A percentile compares a stretch with the other conserved stretches of the same genome.
Evolutionary conservation across 92 coral and sea anemone genomes (phyloP).

Genomic region (Meandrina meandrites): DNA sequence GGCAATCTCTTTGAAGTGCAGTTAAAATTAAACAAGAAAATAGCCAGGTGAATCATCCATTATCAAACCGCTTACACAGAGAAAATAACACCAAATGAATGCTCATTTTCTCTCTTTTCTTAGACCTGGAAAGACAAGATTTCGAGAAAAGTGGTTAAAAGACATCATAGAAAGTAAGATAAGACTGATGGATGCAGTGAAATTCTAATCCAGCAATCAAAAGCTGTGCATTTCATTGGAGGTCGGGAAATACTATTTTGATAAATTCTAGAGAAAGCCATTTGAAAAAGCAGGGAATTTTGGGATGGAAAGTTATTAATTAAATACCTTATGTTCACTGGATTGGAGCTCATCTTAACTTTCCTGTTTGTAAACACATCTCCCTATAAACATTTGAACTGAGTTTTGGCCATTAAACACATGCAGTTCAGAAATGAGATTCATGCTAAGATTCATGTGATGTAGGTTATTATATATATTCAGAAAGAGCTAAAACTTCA

Average conservation of each 20-base stretch:
- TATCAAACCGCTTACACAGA: background rate
- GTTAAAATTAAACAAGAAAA: background rate
- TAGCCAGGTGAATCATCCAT: no score
- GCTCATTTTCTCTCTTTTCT: background rate
- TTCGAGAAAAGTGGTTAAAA: constrained; percentile 95
- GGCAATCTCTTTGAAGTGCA: background rate
- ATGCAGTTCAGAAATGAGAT: background rate
- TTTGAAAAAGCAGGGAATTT: background rate
- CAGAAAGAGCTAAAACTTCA: background rate
- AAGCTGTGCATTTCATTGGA: background rate
- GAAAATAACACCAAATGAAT: background rate
- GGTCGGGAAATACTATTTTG: background rate
- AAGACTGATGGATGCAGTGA: constrained; percentile 76
- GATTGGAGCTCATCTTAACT: background rate
- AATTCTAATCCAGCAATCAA: constrained; percentile 49
- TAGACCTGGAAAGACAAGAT: constrained; percentile 93
- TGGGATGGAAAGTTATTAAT: background rate
- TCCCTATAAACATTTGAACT: background rate
- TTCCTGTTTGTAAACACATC: background rate
- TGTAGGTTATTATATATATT: no score
- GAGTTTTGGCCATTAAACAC: background rate
- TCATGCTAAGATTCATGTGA: background rate
- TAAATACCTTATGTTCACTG: background rate
- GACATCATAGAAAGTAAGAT: constrained; percentile 94
- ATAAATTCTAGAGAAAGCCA: background rate